Base-by-base conservation (phyloP, 2,113 vertebrate genomes). In the Anhinga rufa region DNA sequence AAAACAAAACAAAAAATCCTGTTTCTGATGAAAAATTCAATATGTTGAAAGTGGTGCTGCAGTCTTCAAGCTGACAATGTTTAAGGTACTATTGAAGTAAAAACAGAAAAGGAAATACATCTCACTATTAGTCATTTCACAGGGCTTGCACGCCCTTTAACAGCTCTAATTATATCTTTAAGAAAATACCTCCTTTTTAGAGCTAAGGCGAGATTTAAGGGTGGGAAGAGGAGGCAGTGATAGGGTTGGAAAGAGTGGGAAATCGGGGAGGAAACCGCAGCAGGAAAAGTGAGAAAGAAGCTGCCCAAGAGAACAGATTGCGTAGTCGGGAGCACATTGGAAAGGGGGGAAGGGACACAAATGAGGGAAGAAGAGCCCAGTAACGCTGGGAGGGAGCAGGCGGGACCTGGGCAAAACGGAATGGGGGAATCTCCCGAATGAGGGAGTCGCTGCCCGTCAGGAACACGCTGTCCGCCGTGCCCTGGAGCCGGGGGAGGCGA, bases 391-490 rank as follows among this genome's bases (percentile, higher is more conserved):
- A 9, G 38, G 12, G 52, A 62, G 51, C 14, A 7, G 29, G 1
- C 4, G 6, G 44, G 13, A 29, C 3, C 6, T 2, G 38, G 54
- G 11, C 40, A 11, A 10, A 9, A 1, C 1, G 9, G 21, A 9
- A 26, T 0, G 28, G 38, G 4, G 14, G 17, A 36, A 12, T 1
- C 5, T 20, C 10, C 16, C 6, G 25, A 1, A 4, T 10, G 40
- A 14, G 3, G 28, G 10, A 13, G 17, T 1, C 46, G 6, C 34
- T 7, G 13, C 34, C 52, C 22, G 17, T 7, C 48, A 13, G 42
- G 26, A 69, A 26, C 3, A 7, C 6, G 2, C 14, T 1, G 20
- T 11, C 61, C 15, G 10, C 3, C 38, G 2, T 36, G 57, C 36
- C n/a, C 4, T 4, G 2, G 1, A 22, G 36, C 57, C 4, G 28